Conservation (phyloP, 2,113 vertebrate genomes). For the Muntiacus reevesi region DNA sequence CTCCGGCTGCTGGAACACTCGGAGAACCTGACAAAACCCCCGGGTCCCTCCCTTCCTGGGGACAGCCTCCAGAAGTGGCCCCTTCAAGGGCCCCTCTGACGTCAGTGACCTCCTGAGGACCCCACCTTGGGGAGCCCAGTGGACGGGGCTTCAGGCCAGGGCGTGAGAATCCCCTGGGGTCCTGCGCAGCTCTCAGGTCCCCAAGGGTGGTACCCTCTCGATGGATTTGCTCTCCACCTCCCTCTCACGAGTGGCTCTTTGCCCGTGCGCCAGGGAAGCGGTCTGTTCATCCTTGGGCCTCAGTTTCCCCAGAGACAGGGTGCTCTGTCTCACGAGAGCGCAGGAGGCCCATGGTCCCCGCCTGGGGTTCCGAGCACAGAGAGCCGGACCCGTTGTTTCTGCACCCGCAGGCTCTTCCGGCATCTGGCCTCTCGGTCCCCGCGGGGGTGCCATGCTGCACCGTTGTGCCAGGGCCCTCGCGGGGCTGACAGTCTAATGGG, state of each 20-base stretch:
- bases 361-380: background rate
- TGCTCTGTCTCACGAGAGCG: rapidly evolving
- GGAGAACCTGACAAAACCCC: background rate
- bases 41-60: background rate
- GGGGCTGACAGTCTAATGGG: background rate
- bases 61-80: background rate
- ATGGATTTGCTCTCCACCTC: background rate
- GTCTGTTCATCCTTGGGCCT: background rate
- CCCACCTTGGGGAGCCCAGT: background rate
- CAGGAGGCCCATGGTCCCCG: too few relatives aligned
- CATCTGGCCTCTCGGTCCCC: background rate
- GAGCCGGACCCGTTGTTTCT: background rate
- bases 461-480: background rate
- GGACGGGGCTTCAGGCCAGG: background rate
- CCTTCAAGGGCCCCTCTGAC: too few relatives aligned
- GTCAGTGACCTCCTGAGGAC: background rate
- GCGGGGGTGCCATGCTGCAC: background rate
- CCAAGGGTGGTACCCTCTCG: rapidly evolving
- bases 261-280: background rate
- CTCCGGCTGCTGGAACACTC: background rate
- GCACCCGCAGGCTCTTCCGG: rapidly evolving
- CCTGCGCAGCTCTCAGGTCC: background rate
- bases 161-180: background rate
- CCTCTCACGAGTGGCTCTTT: background rate
- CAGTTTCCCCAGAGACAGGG: background rate